Conservation (phyloP, 2,113 vertebrate genomes). For the Meriones unguiculatus region DNA sequence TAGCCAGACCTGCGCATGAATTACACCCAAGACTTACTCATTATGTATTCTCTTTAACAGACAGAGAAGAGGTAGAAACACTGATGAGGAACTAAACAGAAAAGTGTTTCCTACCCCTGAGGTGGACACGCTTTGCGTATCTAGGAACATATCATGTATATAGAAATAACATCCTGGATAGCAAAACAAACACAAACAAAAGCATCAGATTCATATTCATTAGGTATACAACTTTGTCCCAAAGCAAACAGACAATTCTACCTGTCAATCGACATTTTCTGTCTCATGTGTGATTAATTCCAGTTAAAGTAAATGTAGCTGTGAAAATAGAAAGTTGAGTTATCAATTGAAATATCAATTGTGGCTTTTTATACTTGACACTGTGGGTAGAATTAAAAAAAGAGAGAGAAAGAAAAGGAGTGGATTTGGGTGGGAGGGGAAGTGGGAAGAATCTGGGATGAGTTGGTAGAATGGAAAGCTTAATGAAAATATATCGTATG, state of each 20-base stretch:
- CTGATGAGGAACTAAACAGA: background rate
- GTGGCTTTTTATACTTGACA: background rate
- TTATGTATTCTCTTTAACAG: background rate
- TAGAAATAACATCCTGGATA: background rate
- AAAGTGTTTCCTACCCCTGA: background rate
- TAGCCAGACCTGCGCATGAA: background rate
- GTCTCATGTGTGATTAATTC: background rate
- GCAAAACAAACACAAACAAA: background rate
- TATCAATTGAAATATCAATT: background rate
- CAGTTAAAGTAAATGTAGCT: slow-evolving; percentile 17
- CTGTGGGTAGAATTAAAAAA: background rate
- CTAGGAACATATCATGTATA: background rate
- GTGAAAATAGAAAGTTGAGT: background rate
- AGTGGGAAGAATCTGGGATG: background rate
- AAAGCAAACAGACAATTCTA: background rate
- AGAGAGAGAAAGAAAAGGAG: background rate
- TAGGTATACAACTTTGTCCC: background rate
- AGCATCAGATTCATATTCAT: background rate
- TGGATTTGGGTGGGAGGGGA: background rate
- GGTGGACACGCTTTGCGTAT: background rate
- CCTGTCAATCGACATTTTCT: background rate
- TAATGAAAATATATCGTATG: background rate
- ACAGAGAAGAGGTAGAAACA: background rate
- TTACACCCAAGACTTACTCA: background rate
- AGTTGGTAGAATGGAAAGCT: background rate